Evolutionary conservation across 1,140 invertebrate species (phyloP), one percentile per base, ranked within the genome.

Genomic region (Ptiloglossa arizonensis): DNA sequence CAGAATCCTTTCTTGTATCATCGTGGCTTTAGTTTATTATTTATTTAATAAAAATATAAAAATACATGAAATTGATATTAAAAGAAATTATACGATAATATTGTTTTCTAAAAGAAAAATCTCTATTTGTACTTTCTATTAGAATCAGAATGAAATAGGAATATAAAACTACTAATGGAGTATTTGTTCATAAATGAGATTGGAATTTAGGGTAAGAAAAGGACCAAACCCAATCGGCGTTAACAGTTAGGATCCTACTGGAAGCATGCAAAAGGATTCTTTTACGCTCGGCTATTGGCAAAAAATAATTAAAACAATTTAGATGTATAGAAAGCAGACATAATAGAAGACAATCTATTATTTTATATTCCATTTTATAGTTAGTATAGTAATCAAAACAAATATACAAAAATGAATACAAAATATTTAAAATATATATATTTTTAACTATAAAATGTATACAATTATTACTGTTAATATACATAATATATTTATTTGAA

Each of bases 241-340:
- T 86, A 87, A 90, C 81, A 86, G 82, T 83, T 86, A 85, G 90
- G 87, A 90, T 86, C 72, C 89, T 89, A 90, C 81, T 87, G 89
- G 89, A 90, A 79, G 80, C 90, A 91, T 91, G 90, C 90, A 90
- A 44, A 76, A 86, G 89, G 89, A 72, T 83, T 79, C 60, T 85
- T 90, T 91, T 91, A 91, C 90, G 90, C 90, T 91, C 90, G 89
- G 87, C 77, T 74, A 83, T 87, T 29, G 41, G 46, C 17, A 68
- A 38, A 50, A 35, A 50, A 50, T 57, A 48, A 54, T 35, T 75
- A 60, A 52, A 56, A 38, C 54, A 29, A 50, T 50, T 69, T 17
- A 38, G 0, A 50, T 48, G 19, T 13, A 50, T 24, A 76, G 19
- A 24, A 59, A 68, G 32, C 27, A 76, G n/a, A 48, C 9, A 57